Evolutionary conservation across 2,797 vertebrate genomes (phyloP).

Genomic region (Choloepus didactylus): DNA sequence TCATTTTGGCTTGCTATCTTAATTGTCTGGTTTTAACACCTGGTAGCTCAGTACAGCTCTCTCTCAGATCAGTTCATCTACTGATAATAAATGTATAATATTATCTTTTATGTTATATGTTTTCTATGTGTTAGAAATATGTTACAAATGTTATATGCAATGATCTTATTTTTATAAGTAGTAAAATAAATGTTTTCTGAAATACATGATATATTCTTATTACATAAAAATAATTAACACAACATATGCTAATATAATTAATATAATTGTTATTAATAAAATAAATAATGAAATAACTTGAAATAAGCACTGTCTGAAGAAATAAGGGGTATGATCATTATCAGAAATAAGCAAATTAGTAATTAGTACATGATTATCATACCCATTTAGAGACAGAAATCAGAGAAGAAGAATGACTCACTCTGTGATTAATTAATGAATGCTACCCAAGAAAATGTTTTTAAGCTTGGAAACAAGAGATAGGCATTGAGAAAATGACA

Average conservation of each 20-base stretch:
- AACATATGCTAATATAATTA: background rate
- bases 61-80: background rate
- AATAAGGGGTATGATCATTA: background rate
- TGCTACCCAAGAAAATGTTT: background rate
- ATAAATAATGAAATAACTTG: background rate
- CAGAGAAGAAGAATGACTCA: background rate
- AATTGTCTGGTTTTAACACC: background rate
- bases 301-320: background rate
- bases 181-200: background rate
- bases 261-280: slow-evolving; percentile 4
- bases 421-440: background rate
- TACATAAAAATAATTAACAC: background rate
- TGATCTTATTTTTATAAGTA: slow-evolving; percentile 11
- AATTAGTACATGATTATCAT: background rate
- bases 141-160: background rate
- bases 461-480: background rate
- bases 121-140: background rate
- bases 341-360: slow-evolving; percentile 62
- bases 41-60: background rate
- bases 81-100: background rate
- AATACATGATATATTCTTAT: background rate
- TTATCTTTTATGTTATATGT: background rate
- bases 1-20: background rate
- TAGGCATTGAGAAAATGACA: background rate
- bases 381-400: background rate